Evolutionary conservation across 2,113 vertebrate species (phyloP).

Genomic region (Orthochromis malagaraziensis): DNA sequence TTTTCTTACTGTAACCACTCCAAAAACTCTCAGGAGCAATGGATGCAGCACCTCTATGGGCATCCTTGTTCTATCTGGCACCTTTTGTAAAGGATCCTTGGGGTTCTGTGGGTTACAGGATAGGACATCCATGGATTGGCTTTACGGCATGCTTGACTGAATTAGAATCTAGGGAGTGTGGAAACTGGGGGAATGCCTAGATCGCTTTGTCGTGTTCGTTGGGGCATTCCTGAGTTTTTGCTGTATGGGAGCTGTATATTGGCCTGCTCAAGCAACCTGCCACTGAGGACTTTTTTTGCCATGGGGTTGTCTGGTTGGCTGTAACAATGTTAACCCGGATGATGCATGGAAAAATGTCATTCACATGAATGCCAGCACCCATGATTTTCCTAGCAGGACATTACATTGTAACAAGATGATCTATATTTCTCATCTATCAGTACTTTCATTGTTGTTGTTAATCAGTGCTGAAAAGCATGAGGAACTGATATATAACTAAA

Average conservation of each 20-base stretch:
- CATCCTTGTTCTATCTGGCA: not conserved
- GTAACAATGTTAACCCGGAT: not conserved
- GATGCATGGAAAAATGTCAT: not conserved
- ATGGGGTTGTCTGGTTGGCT: not conserved
- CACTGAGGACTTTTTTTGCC: not conserved
- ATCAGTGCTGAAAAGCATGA: not conserved
- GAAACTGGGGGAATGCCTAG: not conserved
- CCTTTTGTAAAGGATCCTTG: not conserved
- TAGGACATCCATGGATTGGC: not conserved
- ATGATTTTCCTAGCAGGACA: not conserved
- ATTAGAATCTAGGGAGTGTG: not conserved
- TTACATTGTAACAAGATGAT: not conserved
- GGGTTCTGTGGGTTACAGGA: not conserved
- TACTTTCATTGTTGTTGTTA: not conserved
- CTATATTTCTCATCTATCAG: not conserved
- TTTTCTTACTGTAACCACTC: not conserved
- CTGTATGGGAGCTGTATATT: not conserved
- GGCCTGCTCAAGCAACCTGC: not conserved
- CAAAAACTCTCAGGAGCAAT: not conserved
- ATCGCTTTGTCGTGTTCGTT: not conserved
- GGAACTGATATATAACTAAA: not conserved
- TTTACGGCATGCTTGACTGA: not conserved
- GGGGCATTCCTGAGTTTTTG: not conserved
- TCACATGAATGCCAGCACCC: not conserved
- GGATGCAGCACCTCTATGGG: not conserved